Percentiles rank a stretch among this genome's conserved stretches.
phyloP scores from a whole-genome alignment of 2,888 invertebrate species.

The Colostygia pectinataria region DNA sequence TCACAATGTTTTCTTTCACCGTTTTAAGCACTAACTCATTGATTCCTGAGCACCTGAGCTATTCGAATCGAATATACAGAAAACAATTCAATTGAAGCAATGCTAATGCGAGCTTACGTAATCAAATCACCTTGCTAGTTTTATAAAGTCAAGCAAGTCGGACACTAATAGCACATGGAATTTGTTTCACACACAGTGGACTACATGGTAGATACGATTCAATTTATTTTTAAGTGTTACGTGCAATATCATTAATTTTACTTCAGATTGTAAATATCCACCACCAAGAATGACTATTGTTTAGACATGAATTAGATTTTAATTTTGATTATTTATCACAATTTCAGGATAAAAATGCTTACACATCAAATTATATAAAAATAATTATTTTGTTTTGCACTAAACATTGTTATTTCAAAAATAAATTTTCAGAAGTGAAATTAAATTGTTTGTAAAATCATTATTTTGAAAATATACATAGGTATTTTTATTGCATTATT shows the following conservation, averaged over 20 bases:
- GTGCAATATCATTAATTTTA: constrained; percentile 69
- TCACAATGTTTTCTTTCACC: too few species aligned
- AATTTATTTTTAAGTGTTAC: constrained; percentile 76
- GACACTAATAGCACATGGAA: constrained; percentile 47
- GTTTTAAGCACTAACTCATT: too few species aligned
- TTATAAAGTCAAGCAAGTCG: too few species aligned
- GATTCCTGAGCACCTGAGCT: too few species aligned
- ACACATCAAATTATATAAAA: constrained; percentile 69
- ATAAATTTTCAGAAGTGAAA: constrained; percentile 53
- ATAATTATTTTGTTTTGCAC: constrained; percentile 67
- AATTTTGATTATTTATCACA: constrained; percentile 38
- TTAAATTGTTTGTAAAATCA: constrained; percentile 65
- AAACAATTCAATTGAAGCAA: too few species aligned
- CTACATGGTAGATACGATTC: constrained; percentile 57
- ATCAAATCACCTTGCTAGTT: too few species aligned
- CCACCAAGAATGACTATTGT: constrained; percentile 45
- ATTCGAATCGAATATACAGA: too few species aligned
- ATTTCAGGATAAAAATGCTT: constrained; percentile 49
- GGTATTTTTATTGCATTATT: constrained; percentile 80
- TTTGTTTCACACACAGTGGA: constrained; percentile 44
- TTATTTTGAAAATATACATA: constrained; percentile 74
- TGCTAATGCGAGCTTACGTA: too few species aligned
- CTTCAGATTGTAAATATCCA: constrained; percentile 66
- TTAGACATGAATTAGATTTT: constrained; percentile 48
- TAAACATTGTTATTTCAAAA: constrained; percentile 51